A percentile compares a stretch with the other conserved stretches of the same genome.
phyloP scores from a whole-genome alignment of 2,797 vertebrate species.

The Centropyge bicolor region DNA sequence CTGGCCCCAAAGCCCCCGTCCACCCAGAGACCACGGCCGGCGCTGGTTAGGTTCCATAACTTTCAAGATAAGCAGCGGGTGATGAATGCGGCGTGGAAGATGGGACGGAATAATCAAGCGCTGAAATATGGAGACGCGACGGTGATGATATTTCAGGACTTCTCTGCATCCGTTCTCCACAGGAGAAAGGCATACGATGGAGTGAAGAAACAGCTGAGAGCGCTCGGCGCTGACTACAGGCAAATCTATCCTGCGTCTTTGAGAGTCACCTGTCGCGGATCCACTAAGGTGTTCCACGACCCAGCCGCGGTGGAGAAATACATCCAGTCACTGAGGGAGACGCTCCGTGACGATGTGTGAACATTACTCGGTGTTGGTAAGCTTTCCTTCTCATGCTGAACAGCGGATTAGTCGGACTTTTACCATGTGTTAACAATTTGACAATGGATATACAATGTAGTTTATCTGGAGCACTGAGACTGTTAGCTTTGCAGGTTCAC shows the following conservation, averaged over 20 bases:
- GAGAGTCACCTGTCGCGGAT: not conserved
- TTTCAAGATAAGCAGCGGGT: not conserved
- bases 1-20: too few relatives aligned
- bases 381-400: not conserved
- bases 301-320: not conserved
- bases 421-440: not conserved
- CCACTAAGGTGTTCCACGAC: not conserved
- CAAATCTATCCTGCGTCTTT: not conserved
- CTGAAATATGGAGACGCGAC: not conserved
- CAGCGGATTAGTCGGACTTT: not conserved
- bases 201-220: not conserved
- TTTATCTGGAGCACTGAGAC: not conserved
- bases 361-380: not conserved
- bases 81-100: not conserved
- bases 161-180: not conserved
- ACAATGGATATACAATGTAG: not conserved
- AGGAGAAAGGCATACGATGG: not conserved
- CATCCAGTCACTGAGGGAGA: not conserved
- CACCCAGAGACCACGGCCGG: not conserved
- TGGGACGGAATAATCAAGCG: not conserved
- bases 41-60: not conserved
- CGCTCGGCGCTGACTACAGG: not conserved
- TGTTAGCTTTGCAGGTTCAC: not conserved
- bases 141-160: slow-evolving; percentile 7
- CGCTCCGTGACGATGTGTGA: not conserved